phyloP scores from a whole-genome alignment of 2,888 invertebrate genomes.

The Tolmerus cingulatus region DNA sequence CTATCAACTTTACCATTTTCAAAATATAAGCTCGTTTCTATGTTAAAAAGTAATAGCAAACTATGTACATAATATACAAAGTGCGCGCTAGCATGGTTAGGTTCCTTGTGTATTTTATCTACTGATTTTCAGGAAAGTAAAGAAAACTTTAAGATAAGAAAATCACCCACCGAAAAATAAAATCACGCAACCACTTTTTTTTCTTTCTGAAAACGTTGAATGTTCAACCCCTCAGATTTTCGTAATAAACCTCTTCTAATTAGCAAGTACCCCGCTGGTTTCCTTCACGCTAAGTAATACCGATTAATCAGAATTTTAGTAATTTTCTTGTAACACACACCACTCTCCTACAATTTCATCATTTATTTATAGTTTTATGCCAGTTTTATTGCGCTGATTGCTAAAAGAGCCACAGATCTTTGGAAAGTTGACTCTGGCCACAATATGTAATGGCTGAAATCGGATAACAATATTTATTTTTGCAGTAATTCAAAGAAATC shows the following conservation, averaged over 20 bases:
- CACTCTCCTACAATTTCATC: not conserved
- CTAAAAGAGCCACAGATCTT: not conserved
- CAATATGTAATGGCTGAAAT: not conserved
- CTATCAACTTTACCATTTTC: too few relatives aligned
- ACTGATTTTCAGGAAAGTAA: not conserved
- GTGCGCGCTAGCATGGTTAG: not conserved
- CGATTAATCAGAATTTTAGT: not conserved
- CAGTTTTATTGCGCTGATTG: not conserved
- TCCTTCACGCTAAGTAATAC: not conserved
- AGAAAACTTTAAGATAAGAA: not conserved
- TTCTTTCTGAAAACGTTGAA: not conserved
- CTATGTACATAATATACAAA: too few relatives aligned
- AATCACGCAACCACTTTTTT: not conserved
- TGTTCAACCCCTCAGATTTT: not conserved
- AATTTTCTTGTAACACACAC: not conserved
- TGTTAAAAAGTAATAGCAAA: too few relatives aligned
- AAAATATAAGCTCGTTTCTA: too few relatives aligned
- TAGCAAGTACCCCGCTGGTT: not conserved
- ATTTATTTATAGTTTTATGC: not conserved
- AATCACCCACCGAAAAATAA: not conserved
- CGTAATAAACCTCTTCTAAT: not conserved
- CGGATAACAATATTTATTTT: not conserved
- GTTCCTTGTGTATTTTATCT: not conserved
- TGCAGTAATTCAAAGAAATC: not conserved
- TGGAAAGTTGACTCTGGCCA: not conserved